These are phyloP conservation scores for Falco punctatus DNA, from an alignment of 2,113 vertebrate species.

Conservation along the genomic window DNA sequence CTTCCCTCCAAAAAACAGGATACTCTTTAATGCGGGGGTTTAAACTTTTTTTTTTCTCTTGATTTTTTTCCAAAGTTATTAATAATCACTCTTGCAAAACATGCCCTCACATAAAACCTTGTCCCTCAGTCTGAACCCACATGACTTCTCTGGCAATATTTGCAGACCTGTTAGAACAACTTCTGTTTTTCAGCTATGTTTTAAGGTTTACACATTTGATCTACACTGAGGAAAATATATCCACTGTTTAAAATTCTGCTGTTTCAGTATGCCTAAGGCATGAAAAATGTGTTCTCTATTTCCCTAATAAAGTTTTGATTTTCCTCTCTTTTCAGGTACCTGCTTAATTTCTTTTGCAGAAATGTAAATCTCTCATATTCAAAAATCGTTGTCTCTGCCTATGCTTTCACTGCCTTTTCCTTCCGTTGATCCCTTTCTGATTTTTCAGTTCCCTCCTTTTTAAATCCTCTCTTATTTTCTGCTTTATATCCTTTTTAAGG, in stretches of 20 bases:
- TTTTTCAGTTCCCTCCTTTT: neutral
- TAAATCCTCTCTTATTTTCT: neutral
- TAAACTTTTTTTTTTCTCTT: neutral
- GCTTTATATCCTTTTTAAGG: neutral
- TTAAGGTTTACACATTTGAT: neutral
- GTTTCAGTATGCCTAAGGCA: neutral
- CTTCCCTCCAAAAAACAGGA: neutral
- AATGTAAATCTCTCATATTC: neutral
- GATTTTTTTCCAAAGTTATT: neutral
- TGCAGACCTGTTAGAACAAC: neutral
- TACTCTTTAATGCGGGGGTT: too few relatives aligned
- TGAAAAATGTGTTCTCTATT: neutral
- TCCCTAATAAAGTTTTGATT: neutral
- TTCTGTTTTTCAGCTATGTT: neutral
- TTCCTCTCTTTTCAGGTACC: neutral
- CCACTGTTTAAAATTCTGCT: neutral
- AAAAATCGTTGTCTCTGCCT: neutral
- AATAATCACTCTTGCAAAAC: neutral
- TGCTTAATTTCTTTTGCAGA: neutral
- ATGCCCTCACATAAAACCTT: neutral
- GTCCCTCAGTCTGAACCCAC: neutral
- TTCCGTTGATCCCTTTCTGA: neutral
- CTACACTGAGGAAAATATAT: neutral
- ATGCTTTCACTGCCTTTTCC: neutral
- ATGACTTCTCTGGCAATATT: neutral